Conservation (phyloP, 2,888 invertebrate species). For the Troglohyphantes excavatus region DNA sequence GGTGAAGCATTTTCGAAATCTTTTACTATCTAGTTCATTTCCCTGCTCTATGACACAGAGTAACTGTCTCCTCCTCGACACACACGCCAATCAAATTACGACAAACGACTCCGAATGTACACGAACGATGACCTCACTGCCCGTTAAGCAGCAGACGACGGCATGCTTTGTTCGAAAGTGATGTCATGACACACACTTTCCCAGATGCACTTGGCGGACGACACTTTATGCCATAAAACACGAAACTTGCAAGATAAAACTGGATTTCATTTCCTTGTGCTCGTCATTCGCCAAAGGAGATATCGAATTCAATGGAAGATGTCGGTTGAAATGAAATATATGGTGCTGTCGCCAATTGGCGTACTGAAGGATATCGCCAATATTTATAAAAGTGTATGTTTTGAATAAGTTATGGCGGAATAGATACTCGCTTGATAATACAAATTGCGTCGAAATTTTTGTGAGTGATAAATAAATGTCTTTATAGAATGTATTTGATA, state of each 20-base stretch:
- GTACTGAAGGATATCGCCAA: too few species aligned
- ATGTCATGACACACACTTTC: slow-evolving; percentile 16
- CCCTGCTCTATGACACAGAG: slow-evolving; percentile 2
- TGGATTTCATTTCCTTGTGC: not conserved
- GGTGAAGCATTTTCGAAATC: too few species aligned
- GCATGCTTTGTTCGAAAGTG: slow-evolving; percentile 19
- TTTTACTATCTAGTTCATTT: not conserved
- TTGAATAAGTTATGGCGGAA: too few species aligned
- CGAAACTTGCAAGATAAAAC: not conserved
- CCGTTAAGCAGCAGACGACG: slow-evolving; percentile 1
- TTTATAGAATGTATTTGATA: too few species aligned
- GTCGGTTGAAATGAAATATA: too few species aligned
- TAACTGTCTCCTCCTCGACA: not conserved
- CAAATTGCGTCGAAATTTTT: too few species aligned
- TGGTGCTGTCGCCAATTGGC: too few species aligned
- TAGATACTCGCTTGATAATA: too few species aligned
- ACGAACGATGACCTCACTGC: slow-evolving; percentile 14
- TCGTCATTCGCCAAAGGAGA: not conserved
- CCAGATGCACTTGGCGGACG: not conserved
- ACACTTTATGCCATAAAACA: not conserved
- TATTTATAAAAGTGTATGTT: too few species aligned
- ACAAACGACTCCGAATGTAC: not conserved
- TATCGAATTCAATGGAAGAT: not conserved
- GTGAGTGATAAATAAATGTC: too few species aligned
- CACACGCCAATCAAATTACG: not conserved